Evolutionary conservation across 2,797 vertebrate genomes (phyloP), one percentile per base, ranked within the genome.

Genomic region (Antennarius maculatus): DNA sequence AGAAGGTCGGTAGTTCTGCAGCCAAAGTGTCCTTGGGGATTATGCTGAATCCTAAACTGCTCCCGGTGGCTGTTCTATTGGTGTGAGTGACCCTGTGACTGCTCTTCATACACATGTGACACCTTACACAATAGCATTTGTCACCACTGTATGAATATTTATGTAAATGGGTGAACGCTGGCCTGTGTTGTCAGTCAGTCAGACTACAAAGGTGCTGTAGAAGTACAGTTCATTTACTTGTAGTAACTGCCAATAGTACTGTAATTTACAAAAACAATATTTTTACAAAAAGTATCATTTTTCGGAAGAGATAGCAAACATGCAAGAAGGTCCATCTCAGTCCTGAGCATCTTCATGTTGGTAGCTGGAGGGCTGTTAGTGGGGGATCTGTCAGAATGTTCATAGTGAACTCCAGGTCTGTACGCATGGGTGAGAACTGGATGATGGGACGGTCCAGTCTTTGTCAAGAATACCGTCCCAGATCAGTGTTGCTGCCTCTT

Each of bases 401-500:
- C 63, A 56, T 47, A 70, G 61, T 74, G 37, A 72, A 43, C 49
- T 37, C 60, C 43, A 51, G 31, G 52, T 59, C 15, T 43, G 56
- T 66, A 63, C 10, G 27, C 66, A 54, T 64, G 63, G 47, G 56
- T 72, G 37, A 66, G 52, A 69, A 74, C 37, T 66, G 37, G 54
- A 79, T 42, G 60, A 56, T 29, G 56, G 52, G 58, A 37, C 16
- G 17, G 61, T 93, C 90, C 93, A 93, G 88, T 89, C 76, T 86
- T 80, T 85, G 69, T 91, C 81, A 85, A 91, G 84, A 88, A 87
- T 87, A 83, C 62, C 76, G 88, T 88, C 76, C 56, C 76, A 81
- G 63, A 54, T 92, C 87, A 97, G 79, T 98, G 96, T 81, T 94
- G 95, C 92, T 97, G 97, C 88, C 94, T 97, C 94, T 99, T 99